Base-by-base conservation (phyloP, 1,140 invertebrate species). In the Procambarus clarkii region DNA sequence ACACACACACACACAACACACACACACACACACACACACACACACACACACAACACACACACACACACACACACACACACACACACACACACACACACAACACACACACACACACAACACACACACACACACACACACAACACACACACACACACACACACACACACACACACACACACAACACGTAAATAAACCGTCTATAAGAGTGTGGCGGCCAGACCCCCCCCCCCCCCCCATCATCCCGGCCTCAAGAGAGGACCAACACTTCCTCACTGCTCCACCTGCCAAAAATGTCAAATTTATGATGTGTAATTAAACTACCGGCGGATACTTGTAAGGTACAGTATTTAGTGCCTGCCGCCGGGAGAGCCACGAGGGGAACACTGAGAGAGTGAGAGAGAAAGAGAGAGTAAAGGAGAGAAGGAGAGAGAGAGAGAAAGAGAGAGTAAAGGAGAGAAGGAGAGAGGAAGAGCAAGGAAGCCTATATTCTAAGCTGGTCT, bases 271-370 rank as follows among this genome's bases (percentile, higher is more conserved):
- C 64, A 21, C 11, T 69, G 64, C 21, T 18, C 9, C 11, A 11
- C 0, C 69, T 74, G 69, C n/a, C n/a, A 74, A 74, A 74, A 74
- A 74, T 34, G 24, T 74, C 69, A 24, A 34, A 74, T 74, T 74
- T 74, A 74, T 74, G 69, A 34, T n/a, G n/a, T 21, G 21, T 74
- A 74, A 74, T 74, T 24, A 74, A 74, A 74, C 69, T n/a, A 74
- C n/a, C 15, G 34, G n/a, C 34, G 69, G 24, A 24, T 74, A 74
- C 69, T 74, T 74, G 69, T 71, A n/a, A 74, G 69, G 24, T 74
- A 2, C 60, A 18, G 21, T 64, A 64, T 64, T 64, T 64, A 64
- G 60, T 21, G 60, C 60, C 60, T 64, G 60, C 60, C 18, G 60
- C 4, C 13, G 60, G 21, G 18, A 18, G 34, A 1, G 34, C 34